Percentiles rank a stretch among this genome's conserved stretches.
phyloP scores from a whole-genome alignment of 2,888 invertebrate species.

The Lutraria lutraria region DNA sequence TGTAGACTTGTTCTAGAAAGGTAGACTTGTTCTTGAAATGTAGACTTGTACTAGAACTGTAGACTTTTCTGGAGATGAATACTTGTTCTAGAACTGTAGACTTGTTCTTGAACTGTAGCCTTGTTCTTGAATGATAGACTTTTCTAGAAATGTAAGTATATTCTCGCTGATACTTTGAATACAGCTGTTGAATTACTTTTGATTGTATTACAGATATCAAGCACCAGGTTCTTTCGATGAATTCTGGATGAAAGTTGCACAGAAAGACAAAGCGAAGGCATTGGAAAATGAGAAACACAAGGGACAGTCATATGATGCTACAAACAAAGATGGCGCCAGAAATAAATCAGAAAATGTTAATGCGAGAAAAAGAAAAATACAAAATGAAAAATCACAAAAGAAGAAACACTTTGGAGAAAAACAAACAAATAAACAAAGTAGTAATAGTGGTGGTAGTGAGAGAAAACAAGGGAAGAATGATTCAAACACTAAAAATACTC shows the following conservation, averaged over 20 bases:
- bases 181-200: not conserved
- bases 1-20: too few relatives aligned
- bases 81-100: too few relatives aligned
- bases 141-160: not conserved
- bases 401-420: not conserved
- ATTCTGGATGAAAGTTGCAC: conserved; percentile 70
- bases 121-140: not conserved
- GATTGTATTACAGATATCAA: conserved; percentile 66
- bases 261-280: conserved; percentile 40
- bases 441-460: not conserved
- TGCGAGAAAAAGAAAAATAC: conserved; percentile 6
- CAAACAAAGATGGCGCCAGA: not conserved
- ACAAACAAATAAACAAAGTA: not conserved
- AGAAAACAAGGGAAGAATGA: not conserved
- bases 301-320: not conserved
- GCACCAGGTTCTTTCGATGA: conserved; percentile 70
- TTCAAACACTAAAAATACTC: not conserved
- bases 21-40: too few relatives aligned
- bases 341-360: not conserved
- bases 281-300: not conserved
- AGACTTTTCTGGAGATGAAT: too few relatives aligned
- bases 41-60: too few relatives aligned
- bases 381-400: conserved; percentile 5
- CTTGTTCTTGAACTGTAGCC: not conserved
- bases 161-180: not conserved